Evolutionary conservation across 2,797 vertebrate species (phyloP).

Genomic region (Halcyon badia): DNA sequence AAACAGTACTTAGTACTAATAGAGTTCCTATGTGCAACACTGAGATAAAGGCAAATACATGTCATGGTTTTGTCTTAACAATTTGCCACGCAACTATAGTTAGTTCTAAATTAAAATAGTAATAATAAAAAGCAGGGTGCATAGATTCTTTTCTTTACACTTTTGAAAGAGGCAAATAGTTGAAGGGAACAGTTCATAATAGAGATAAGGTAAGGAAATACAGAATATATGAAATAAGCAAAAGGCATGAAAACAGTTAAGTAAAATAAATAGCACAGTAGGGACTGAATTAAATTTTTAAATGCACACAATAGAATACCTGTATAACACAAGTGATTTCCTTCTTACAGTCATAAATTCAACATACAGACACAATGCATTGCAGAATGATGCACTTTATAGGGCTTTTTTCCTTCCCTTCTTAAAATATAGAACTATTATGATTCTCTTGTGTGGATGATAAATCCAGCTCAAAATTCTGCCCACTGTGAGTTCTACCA

Average conservation of each 20-base stretch:
- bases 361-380: conserved; percentile 69
- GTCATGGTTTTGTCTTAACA: neutral
- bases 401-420: conserved; percentile 31
- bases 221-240: conserved; percentile 34
- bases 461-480: conserved; percentile 75
- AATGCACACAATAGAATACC: conserved; percentile 64
- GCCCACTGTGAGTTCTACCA: conserved; percentile 63
- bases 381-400: conserved; percentile 66
- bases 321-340: conserved; percentile 63
- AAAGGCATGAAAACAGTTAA: conserved; percentile 62
- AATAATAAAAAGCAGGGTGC: neutral
- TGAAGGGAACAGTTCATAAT: neutral
- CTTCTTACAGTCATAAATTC: conserved; percentile 65
- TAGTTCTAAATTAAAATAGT: neutral
- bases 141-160: neutral
- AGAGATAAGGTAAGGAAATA: conserved; percentile 48
- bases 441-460: conserved; percentile 74
- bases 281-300: conserved; percentile 73
- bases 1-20: neutral
- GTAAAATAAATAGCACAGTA: conserved; percentile 47
- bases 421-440: conserved; percentile 74
- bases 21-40: neutral
- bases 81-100: neutral
- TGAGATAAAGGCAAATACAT: neutral
- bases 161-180: neutral